Evolutionary conservation across 2,888 invertebrate species (phyloP).

Genomic region (Lasioglossum zephyrum): DNA sequence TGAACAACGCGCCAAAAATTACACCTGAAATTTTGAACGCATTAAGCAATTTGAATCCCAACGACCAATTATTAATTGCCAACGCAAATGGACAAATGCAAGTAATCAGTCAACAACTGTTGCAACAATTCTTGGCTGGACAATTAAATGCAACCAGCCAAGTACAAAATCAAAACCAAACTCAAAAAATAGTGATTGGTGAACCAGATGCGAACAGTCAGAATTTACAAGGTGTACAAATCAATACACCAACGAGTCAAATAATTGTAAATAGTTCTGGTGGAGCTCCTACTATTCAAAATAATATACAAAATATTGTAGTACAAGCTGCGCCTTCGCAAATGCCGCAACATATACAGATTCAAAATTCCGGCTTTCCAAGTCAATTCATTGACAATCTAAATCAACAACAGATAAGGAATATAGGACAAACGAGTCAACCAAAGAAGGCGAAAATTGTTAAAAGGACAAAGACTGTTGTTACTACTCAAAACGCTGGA

Average conservation of each 20-base stretch:
- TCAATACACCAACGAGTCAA: conserved; percentile 83
- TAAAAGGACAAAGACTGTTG: conserved; percentile 77
- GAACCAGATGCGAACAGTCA: conserved; percentile 80
- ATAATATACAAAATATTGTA: conserved; percentile 83
- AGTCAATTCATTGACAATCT: conserved; percentile 83
- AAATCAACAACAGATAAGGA: conserved; percentile 83
- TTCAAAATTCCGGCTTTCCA: conserved; percentile 83
- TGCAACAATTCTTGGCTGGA: conserved; percentile 81
- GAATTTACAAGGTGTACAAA: conserved; percentile 82
- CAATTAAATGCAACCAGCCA: conserved; percentile 78
- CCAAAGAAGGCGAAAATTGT: conserved; percentile 80
- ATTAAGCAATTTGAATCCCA: conserved; percentile 82
- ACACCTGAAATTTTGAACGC: conserved; percentile 82
- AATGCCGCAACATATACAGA: conserved; percentile 83
- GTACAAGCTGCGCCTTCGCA: conserved; percentile 83
- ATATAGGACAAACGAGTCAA: conserved; percentile 74
- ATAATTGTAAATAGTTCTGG: conserved; percentile 84
- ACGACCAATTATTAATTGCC: conserved; percentile 82
- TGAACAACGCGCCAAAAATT: conserved; percentile 82
- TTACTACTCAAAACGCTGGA: conserved; percentile 73
- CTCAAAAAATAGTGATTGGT: conserved; percentile 83
- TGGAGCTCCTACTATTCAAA: conserved; percentile 83
- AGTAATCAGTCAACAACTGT: conserved; percentile 82
- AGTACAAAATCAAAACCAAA: conserved; percentile 78
- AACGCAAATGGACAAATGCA: conserved; percentile 84